These are phyloP conservation scores for Baccha elongata DNA, from an alignment of 2,888 invertebrate species.

Conservation along the genomic window DNA sequence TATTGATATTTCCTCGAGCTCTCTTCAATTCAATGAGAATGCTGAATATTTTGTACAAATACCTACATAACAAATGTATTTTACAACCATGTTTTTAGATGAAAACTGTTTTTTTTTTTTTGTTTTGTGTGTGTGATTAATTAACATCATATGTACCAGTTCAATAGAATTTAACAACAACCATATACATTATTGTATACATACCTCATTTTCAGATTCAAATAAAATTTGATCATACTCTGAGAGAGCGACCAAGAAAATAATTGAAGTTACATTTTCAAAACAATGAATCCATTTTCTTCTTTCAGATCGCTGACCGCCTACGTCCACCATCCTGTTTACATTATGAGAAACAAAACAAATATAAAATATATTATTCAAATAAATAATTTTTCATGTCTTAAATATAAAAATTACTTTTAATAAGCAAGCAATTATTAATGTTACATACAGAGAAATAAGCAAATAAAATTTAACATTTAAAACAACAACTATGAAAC, in stretches of 20 bases:
- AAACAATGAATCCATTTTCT: constrained; percentile 99
- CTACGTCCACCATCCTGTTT: constrained; percentile 99
- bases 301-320: constrained; percentile 99
- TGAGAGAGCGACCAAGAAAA: constrained; percentile 99
- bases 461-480: constrained; percentile 32
- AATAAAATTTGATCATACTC: constrained; percentile 99
- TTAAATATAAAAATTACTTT: constrained; percentile 33
- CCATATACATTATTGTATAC: no score
- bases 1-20: no score
- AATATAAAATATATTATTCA: not conserved
- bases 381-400: not conserved
- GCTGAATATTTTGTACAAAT: no score
- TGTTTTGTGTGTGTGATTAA: no score
- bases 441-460: constrained; percentile 54
- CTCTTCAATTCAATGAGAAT: no score
- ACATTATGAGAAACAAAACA: constrained; percentile 54
- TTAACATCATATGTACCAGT: no score
- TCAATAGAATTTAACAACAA: no score
- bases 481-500: constrained; percentile 9
- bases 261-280: constrained; percentile 99
- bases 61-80: no score
- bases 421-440: constrained; percentile 70
- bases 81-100: no score
- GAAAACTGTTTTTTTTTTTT: no score
- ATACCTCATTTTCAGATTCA: constrained; percentile 99